Evolutionary conservation across 2,888 invertebrate genomes (phyloP).

Genomic region (Acanthosoma haemorrhoidale): DNA sequence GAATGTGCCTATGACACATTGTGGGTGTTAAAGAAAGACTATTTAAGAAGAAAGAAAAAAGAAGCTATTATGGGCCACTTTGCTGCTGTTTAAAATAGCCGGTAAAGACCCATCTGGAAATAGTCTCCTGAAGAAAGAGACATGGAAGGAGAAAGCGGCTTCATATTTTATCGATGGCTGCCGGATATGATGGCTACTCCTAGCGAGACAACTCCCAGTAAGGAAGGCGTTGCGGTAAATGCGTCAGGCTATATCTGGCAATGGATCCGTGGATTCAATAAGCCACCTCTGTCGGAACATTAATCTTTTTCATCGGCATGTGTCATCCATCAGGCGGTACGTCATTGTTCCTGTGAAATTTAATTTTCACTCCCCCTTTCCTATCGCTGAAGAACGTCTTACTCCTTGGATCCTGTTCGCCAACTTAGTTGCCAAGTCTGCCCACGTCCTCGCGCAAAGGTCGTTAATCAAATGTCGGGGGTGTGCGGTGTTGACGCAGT

Average conservation of each 20-base stretch:
- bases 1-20: conserved; percentile 5
- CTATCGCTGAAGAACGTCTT: neutral
- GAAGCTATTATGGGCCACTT: neutral
- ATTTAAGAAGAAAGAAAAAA: neutral
- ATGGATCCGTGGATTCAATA: conserved; percentile 1
- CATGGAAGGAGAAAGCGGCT: neutral
- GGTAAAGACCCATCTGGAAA: neutral
- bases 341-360: conserved; percentile 5
- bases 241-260: neutral
- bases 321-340: neutral
- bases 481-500: neutral
- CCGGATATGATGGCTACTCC: neutral
- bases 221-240: neutral
- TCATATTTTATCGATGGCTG: neutral
- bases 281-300: neutral
- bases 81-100: conserved; percentile 7
- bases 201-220: neutral
- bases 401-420: neutral
- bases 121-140: neutral
- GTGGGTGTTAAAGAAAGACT: neutral
- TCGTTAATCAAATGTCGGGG: conserved; percentile 5
- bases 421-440: neutral
- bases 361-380: conserved; percentile 14
- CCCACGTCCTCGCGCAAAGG: neutral
- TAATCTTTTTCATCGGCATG: conserved; percentile 8